Evolutionary conservation across 2,888 invertebrate genomes (phyloP).

Genomic region (Unio pictorum): DNA sequence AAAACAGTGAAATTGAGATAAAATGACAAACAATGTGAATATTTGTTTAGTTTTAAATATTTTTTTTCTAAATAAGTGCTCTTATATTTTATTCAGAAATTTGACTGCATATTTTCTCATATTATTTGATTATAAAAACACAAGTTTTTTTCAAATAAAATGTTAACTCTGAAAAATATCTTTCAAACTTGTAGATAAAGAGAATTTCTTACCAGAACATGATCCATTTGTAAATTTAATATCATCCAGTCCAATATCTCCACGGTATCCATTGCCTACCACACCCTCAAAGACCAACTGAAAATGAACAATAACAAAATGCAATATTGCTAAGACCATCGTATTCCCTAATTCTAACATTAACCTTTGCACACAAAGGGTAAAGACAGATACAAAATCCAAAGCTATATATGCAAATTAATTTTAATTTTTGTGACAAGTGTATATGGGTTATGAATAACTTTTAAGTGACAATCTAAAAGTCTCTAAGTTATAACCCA

Average conservation of each 20-base stretch:
- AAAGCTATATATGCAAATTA: too few species aligned
- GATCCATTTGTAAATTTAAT: conserved; percentile 32
- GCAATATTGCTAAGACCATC: too few species aligned
- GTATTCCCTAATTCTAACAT: too few species aligned
- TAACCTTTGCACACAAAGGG: too few species aligned
- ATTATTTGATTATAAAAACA: not conserved
- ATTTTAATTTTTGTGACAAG: too few species aligned
- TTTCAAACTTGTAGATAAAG: not conserved
- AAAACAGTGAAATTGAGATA: not conserved
- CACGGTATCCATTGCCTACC: conserved; percentile 31
- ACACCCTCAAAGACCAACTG: conserved; percentile 50
- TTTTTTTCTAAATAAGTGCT: not conserved
- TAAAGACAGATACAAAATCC: too few species aligned
- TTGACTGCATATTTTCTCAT: not conserved
- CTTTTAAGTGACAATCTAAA: too few species aligned
- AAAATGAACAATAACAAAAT: too few species aligned
- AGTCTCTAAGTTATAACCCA: too few species aligned
- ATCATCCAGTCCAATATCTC: conserved; percentile 56
- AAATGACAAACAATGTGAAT: not conserved
- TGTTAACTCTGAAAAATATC: not conserved
- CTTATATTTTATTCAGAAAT: not conserved
- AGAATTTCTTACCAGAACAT: conserved; percentile 34
- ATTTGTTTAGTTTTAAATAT: not conserved
- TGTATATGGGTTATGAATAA: too few species aligned
- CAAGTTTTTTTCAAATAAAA: not conserved